A percentile compares a stretch with the other conserved stretches of the same genome.
phyloP scores from a whole-genome alignment of 2,888 invertebrate genomes.

The Ethmia dodecea region DNA sequence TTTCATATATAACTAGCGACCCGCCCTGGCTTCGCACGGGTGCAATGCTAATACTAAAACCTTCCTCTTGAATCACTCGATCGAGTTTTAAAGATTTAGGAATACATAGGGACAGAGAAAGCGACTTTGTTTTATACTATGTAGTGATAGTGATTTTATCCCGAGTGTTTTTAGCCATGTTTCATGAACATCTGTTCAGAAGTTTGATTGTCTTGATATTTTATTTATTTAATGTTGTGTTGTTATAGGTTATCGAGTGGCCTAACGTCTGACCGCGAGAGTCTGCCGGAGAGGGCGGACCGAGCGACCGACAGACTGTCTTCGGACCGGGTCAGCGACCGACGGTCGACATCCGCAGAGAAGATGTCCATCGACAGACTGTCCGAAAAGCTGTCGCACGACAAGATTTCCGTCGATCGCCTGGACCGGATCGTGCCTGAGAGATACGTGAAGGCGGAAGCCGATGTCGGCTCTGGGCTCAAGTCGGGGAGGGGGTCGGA shows the following conservation, averaged over 20 bases:
- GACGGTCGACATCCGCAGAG: slow-evolving; percentile 30
- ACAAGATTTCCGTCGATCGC: slow-evolving; percentile 18
- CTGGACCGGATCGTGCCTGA: slow-evolving; percentile 32
- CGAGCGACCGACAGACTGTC: slow-evolving; percentile 5
- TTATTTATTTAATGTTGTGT: too few species aligned
- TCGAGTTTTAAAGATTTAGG: too few species aligned
- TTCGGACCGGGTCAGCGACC: slow-evolving; percentile 22
- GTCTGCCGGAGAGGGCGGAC: slow-evolving; percentile 9
- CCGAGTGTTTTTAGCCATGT: too few species aligned
- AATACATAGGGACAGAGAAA: too few species aligned
- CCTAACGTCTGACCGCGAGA: slow-evolving; percentile 10
- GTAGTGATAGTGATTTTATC: too few species aligned
- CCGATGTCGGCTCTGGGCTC: slow-evolving; percentile 59
- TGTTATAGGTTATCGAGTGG: slow-evolving; percentile 16
- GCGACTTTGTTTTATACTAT: slow-evolving; percentile 5
- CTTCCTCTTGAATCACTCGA: too few species aligned
- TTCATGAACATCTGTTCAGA: too few species aligned
- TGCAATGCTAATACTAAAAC: too few species aligned
- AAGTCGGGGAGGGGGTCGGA: slow-evolving; percentile 52
- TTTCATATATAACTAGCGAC: too few species aligned
- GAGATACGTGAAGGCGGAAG: slow-evolving; percentile 55
- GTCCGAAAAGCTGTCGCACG: slow-evolving; percentile 20
- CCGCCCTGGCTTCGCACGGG: too few species aligned
- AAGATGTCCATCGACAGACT: slow-evolving; percentile 35
- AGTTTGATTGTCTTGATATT: too few species aligned